Base-by-base conservation (phyloP, 2,797 vertebrate genomes). In the Neosilurus hyrtlii region DNA sequence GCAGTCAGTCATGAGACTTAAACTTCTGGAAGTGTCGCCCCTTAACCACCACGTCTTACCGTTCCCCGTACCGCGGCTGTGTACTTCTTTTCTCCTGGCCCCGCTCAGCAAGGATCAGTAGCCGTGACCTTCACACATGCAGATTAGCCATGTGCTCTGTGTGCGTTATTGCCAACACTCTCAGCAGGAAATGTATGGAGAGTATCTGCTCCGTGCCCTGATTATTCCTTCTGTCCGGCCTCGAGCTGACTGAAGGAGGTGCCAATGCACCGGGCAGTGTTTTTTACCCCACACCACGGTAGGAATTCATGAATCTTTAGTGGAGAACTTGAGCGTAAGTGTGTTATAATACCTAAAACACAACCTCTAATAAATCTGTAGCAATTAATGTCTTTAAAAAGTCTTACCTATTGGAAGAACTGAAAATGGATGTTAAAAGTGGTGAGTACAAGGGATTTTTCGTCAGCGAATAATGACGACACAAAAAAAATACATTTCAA, bases 101-200 rank as follows among this genome's bases (percentile, higher is more conserved):
- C 94, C 88, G 79, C 67, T 81, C 81, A 67, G 87, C 78, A 82
- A 86, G 92, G 90, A 91, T 90, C 91, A 87, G 91, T 93, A 90
- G 93, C 91, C 82, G 87, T 95, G 96, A 96, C 96, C 96, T 96
- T 96, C 95, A 95, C 95, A 93, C 94, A 95, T 96, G 96, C 91
- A 96, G 96, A 97, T 96, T 93, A 96, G 95, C 96, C 96, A 92
- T 93, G 95, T 94, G 96, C 91, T 92, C 91, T 82, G 77, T 80
- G 82, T 65, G 72, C 54, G 82, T 81, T 78, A 82, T 83, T 83
- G 80, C 78, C 80, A 74, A 83, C 61, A 37, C 63, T 83, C 79
- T 75, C 82, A 68, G 83, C 83, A 72, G 84, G 82, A 84, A 82
- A 84, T 84, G 85, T 81, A 81, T 77, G 79, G 78, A 73, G 73